Conservation (phyloP, 1,140 invertebrate genomes). For the Brachionus koreanus region DNA sequence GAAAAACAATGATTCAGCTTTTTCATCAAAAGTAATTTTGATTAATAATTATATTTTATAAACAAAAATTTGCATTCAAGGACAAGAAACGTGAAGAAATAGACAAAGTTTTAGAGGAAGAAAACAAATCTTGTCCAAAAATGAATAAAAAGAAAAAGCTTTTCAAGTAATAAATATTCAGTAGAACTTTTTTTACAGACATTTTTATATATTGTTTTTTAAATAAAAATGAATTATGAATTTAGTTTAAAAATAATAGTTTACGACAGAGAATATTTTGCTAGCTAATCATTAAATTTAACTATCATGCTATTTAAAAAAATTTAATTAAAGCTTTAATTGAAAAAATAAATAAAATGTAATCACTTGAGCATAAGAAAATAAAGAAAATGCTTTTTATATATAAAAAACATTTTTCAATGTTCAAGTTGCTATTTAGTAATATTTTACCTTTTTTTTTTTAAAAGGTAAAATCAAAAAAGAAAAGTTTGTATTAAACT, state of each 20-base stretch:
- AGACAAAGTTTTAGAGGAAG: neutral
- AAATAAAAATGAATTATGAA: neutral
- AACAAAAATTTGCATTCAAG: neutral
- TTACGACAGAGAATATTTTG: neutral
- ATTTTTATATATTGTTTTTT: neutral
- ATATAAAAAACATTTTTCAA: neutral
- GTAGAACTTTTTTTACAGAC: neutral
- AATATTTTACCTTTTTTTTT: too few species aligned
- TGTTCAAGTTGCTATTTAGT: neutral
- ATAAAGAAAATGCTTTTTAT: neutral
- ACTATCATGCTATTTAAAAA: neutral
- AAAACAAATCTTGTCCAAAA: neutral
- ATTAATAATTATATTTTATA: neutral
- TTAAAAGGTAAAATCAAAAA: too few species aligned
- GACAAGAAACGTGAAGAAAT: neutral
- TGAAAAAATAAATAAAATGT: neutral
- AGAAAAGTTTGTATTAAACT: too few species aligned
- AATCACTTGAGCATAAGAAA: neutral
- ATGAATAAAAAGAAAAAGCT: slow-evolving; percentile 33
- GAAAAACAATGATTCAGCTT: neutral
- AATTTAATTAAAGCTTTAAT: neutral
- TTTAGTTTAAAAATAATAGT: neutral
- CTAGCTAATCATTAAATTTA: neutral
- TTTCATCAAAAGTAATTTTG: neutral
- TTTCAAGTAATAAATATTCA: neutral